These are phyloP conservation scores for Margarornis squamiger DNA, from an alignment of 2,797 vertebrate genomes.

Conservation along the genomic window DNA sequence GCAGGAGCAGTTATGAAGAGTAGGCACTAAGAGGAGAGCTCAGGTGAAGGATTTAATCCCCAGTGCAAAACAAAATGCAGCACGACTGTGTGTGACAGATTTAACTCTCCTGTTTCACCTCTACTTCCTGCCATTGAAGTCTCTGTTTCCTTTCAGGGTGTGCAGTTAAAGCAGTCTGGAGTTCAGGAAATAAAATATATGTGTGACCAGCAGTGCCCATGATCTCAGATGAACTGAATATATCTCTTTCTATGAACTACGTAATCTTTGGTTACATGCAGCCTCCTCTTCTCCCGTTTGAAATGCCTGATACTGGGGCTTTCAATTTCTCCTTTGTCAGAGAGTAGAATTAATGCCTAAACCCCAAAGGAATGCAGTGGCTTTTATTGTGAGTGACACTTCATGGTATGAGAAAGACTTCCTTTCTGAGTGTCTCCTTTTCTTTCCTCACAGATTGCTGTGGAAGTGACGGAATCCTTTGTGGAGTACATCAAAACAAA, in stretches of 20 bases:
- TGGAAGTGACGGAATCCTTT: conserved; percentile 96
- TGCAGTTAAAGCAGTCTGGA: not conserved
- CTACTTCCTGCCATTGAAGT: conserved; percentile 14
- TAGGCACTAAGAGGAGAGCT: not conserved
- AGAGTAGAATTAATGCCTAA: not conserved
- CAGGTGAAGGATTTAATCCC: not conserved
- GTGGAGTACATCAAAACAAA: conserved; percentile 96
- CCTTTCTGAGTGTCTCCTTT: not conserved
- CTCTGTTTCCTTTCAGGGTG: not conserved
- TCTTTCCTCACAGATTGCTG: conserved; percentile 83
- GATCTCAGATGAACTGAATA: not conserved
- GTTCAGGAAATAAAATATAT: not conserved
- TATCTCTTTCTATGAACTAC: not conserved
- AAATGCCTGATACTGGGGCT: not conserved
- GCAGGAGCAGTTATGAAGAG: not conserved
- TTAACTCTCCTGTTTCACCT: not conserved
- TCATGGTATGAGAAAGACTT: not conserved
- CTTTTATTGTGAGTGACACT: not conserved
- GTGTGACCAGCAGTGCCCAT: not conserved
- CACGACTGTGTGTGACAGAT: not conserved
- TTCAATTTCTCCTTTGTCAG: not conserved
- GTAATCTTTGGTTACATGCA: not conserved
- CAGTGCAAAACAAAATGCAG: not conserved
- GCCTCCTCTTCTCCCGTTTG: not conserved
- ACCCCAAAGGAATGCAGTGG: not conserved